Evolutionary conservation across 1,140 invertebrate genomes (phyloP), one percentile per base, ranked within the genome.

Genomic region (Lucilia cuprina): DNA sequence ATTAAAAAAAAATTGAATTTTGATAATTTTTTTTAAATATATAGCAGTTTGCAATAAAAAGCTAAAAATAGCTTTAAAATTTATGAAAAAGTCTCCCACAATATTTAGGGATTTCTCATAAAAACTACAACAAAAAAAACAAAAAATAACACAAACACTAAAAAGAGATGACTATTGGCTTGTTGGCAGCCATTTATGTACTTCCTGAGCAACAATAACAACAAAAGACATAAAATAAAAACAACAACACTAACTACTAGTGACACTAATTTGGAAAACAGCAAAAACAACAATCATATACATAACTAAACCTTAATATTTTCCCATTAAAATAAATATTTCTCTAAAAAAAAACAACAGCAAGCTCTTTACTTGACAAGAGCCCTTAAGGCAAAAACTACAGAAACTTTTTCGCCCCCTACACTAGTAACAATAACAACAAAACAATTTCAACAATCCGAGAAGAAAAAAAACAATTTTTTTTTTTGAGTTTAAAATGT

Each of bases 371-470:
- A 14, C 55, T 14, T n/a, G 25, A 14, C 8, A 60, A 17, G 14
- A 60, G 13, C 55, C 55, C 55, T 60, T 60, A 60, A 60, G n/a
- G 55, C 55, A 60, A 30, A 30, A 30, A 30, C 25, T 30, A 30
- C 1, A 30, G 25, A 30, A 30, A 7, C n/a, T 5, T 19, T 70
- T 25, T 70, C 21, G 25, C 21, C 65, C 21, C 19, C 65, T 10
- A 35, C 47, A 78, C 50, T n/a, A 55, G 13, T 21, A 34, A 78
- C 75, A 78, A 78, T 41, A 84, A 82, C 78, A 84, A 84, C 65
- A 55, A 55, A 55, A 13, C 41, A 41, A 7, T 41, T 82, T 60
- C 21, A 74, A 30, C 25, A 30, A 30, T 30, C 25, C 25, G 1
- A 30, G 3, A 30, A 30, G 74, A 75, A 30, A 82, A 74, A 84